Evolutionary conservation across 2,888 invertebrate genomes (phyloP).

Genomic region (Zygothrica quintamaculata): DNA sequence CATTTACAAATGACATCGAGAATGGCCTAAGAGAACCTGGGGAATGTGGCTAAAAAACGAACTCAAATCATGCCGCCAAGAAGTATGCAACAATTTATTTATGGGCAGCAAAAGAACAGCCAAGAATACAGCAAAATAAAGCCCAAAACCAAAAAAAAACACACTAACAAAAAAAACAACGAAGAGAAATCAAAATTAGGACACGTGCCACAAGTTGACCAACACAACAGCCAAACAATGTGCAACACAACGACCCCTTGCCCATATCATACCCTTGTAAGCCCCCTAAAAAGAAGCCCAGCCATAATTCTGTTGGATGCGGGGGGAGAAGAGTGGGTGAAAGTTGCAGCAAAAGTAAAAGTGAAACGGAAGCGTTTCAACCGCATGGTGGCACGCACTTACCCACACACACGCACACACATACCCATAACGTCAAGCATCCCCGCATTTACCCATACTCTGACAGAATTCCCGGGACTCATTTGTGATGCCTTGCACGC

Average conservation of each 20-base stretch:
- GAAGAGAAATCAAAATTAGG: conserved; percentile 82
- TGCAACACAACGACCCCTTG: conserved; percentile 11
- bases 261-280: conserved; percentile 8
- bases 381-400: conserved; percentile 68
- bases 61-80: conserved; percentile 47
- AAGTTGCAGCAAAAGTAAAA: conserved; percentile 64
- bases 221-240: conserved; percentile 63
- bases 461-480: conserved; percentile 51
- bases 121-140: conserved; percentile 19
- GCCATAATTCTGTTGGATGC: conserved; percentile 29
- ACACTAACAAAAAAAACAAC: conserved; percentile 27
- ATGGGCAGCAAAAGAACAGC: conserved; percentile 56
- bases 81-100: conserved; percentile 76
- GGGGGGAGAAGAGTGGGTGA: conserved; percentile 20
- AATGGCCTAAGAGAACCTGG: conserved; percentile 5
- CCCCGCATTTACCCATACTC: not conserved
- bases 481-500: conserved; percentile 81
- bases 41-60: conserved; percentile 37
- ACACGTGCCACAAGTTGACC: conserved; percentile 82
- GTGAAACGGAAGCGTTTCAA: conserved; percentile 62
- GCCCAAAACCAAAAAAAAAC: conserved; percentile 15
- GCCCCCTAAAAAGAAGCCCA: conserved; percentile 5
- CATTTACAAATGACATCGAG: conserved; percentile 83
- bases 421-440: conserved; percentile 8
- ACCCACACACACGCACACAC: conserved; percentile 21